A percentile compares a stretch with the other conserved stretches of the same genome.
These are phyloP conservation scores for Aptenodytes patagonicus DNA, from an alignment of 2,113 vertebrate species.

Conservation along the genomic window DNA sequence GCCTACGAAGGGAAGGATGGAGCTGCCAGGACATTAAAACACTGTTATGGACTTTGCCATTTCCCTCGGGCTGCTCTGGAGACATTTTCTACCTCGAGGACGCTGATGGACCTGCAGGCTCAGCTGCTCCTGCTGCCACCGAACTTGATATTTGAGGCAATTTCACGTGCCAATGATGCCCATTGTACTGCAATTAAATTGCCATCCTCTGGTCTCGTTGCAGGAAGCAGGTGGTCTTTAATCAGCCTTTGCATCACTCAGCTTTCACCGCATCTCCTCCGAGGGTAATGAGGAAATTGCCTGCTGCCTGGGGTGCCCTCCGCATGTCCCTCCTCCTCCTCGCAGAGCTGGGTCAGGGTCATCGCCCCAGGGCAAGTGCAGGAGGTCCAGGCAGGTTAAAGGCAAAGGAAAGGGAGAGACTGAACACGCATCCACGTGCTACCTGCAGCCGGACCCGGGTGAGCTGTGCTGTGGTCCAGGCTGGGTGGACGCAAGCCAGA, in stretches of 20 bases:
- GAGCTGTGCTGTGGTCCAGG: background rate
- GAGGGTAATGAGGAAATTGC: background rate
- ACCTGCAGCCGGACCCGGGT: background rate
- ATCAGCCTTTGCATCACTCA: background rate
- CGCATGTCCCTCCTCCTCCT: background rate
- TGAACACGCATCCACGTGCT: fast-evolving
- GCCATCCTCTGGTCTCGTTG: background rate
- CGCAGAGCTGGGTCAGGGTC: fast-evolving
- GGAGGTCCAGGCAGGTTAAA: background rate
- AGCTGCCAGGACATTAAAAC: background rate
- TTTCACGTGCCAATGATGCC: constrained; percentile 44
- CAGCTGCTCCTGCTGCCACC: constrained; percentile 4
- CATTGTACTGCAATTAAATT: constrained; percentile 25
- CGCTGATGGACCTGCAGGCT: background rate
- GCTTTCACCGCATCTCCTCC: fast-evolving
- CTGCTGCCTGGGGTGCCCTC: background rate
- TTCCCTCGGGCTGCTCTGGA: background rate
- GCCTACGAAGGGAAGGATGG: background rate
- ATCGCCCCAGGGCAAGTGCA: background rate
- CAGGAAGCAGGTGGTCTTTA: constrained; percentile 31
- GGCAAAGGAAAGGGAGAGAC: background rate
- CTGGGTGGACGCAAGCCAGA: background rate
- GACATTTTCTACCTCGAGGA: background rate
- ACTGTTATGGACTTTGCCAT: fast-evolving
- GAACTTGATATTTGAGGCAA: background rate